These are phyloP conservation scores for Ivindomyrus marchei DNA, from an alignment of 2,113 vertebrate genomes.

Conservation along the genomic window DNA sequence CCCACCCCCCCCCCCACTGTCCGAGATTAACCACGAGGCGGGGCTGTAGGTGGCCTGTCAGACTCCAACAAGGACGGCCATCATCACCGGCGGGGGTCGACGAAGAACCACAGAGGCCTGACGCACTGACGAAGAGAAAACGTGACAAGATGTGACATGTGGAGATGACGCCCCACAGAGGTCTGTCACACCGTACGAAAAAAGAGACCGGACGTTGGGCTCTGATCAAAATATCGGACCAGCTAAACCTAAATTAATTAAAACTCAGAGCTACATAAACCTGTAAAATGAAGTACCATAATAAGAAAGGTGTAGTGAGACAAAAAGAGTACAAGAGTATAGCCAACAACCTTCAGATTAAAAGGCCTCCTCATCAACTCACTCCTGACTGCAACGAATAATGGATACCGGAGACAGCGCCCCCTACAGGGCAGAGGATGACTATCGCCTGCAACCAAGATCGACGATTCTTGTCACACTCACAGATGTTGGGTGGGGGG, in stretches of 20 bases:
- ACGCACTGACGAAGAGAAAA: slow-evolving; percentile 46
- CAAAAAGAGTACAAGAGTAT: background rate
- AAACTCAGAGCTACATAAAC: background rate
- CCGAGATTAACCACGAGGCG: slow-evolving; percentile 42
- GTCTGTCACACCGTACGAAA: background rate
- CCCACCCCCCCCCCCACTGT: background rate
- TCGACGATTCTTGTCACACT: background rate
- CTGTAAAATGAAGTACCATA: background rate
- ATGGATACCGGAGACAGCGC: background rate
- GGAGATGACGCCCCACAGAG: background rate
- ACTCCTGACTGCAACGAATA: background rate
- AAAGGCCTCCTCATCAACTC: background rate
- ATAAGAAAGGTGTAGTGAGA: background rate
- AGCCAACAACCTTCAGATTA: background rate
- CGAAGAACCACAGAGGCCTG: slow-evolving; percentile 51
- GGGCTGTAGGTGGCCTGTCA: slow-evolving; percentile 52
- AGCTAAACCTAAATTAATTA: background rate
- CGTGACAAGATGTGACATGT: slow-evolving; percentile 24
- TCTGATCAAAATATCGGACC: background rate
- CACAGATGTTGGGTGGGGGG: background rate
- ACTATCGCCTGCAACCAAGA: background rate
- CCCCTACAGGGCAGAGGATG: background rate
- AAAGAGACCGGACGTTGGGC: background rate
- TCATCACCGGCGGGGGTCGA: slow-evolving; percentile 53
- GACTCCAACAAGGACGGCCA: slow-evolving; percentile 44